Evolutionary conservation across 2,797 vertebrate genomes (phyloP).

Genomic region (Taenioides sp.): DNA sequence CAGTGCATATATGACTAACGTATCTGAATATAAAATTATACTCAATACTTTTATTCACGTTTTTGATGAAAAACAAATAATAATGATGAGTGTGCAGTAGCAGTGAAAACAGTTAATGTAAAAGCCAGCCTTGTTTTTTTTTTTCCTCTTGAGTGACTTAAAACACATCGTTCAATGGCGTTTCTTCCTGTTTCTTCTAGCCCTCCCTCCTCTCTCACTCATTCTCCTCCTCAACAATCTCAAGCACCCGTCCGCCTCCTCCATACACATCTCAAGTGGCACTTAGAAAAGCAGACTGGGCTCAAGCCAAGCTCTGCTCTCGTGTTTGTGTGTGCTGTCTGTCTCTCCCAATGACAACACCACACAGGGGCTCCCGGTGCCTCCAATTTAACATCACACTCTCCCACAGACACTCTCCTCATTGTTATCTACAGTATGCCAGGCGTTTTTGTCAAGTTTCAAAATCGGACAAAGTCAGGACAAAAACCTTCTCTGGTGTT

Average conservation of each 20-base stretch:
- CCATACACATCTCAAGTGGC: conserved; percentile 79
- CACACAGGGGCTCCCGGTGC: conserved; percentile 31
- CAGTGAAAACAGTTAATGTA: too few relatives aligned
- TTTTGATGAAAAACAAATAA: too few relatives aligned
- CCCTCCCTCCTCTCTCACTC: conserved; percentile 14
- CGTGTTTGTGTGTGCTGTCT: conserved; percentile 42
- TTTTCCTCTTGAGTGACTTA: conserved; percentile 45
- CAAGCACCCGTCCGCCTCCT: conserved; percentile 70
- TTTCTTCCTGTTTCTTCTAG: conserved; percentile 44
- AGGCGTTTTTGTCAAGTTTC: neutral
- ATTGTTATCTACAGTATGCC: conserved; percentile 1
- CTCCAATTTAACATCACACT: conserved; percentile 39
- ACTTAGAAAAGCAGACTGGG: conserved; percentile 70
- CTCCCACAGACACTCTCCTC: neutral
- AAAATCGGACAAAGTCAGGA: neutral
- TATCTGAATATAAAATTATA: too few relatives aligned
- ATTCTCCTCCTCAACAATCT: conserved; percentile 63
- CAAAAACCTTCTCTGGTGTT: neutral
- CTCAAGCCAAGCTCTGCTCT: conserved; percentile 64
- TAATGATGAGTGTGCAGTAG: too few relatives aligned
- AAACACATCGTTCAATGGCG: conserved; percentile 49
- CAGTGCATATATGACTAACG: too few relatives aligned
- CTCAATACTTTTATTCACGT: too few relatives aligned
- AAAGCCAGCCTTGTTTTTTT: conserved; percentile 10
- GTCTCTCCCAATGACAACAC: conserved; percentile 18